A percentile compares a stretch with the other conserved stretches of the same genome.
These are phyloP conservation scores for Ctenodactylus gundi DNA, from an alignment of 2,113 vertebrate genomes.

Conservation along the genomic window DNA sequence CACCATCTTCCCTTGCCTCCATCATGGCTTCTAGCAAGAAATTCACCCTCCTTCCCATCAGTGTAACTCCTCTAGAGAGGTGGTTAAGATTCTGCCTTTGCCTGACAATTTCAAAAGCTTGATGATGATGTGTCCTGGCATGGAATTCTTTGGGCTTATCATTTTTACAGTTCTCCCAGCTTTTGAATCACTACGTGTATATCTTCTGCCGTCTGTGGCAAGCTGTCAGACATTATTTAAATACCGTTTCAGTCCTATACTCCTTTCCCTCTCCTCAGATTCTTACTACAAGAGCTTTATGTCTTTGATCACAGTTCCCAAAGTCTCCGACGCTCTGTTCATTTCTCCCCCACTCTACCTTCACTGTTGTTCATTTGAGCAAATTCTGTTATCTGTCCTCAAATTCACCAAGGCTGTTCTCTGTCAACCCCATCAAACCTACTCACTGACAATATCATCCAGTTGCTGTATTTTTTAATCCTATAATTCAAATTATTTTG, in stretches of 20 bases:
- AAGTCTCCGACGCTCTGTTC: not conserved
- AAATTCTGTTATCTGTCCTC: not conserved
- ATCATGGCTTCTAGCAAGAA: not conserved
- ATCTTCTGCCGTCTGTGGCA: not conserved
- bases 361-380: not conserved
- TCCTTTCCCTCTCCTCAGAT: no score
- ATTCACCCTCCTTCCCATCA: not conserved
- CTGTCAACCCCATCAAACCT: not conserved
- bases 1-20: not conserved
- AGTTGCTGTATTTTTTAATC: not conserved
- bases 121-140: not conserved
- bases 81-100: not conserved
- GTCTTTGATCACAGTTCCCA: not conserved
- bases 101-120: not conserved
- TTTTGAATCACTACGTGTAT: not conserved
- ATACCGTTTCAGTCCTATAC: not conserved
- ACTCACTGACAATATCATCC: no score
- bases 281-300: not conserved
- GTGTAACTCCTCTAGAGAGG: not conserved
- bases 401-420: no score
- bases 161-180: not conserved
- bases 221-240: not conserved
- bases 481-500: not conserved
- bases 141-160: not conserved
- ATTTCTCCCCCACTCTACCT: not conserved